Conservation (phyloP, 2,888 invertebrate genomes). For the Nephrotoma guestfalica region DNA sequence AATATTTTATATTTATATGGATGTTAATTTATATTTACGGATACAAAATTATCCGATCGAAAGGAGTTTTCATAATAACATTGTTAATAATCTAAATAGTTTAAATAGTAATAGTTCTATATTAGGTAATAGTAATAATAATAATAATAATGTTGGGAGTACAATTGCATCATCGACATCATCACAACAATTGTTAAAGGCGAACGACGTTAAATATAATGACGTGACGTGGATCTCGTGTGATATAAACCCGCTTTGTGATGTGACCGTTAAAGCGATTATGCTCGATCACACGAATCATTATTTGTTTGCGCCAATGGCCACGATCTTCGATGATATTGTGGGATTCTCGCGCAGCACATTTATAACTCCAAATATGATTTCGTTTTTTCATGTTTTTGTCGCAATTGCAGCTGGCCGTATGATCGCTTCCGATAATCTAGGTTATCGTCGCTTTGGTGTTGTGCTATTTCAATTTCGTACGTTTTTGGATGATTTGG, state of each 20-base stretch:
- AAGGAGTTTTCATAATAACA: constrained; percentile 26
- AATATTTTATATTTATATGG: constrained; percentile 56
- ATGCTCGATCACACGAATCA: constrained; percentile 73
- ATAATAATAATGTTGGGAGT: background rate
- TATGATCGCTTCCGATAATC: constrained; percentile 54
- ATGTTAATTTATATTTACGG: constrained; percentile 51
- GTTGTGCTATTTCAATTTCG: constrained; percentile 65
- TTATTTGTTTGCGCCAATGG: constrained; percentile 66
- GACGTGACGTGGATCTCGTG: constrained; percentile 49
- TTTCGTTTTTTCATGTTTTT: constrained; percentile 65
- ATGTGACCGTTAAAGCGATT: constrained; percentile 69
- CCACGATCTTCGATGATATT: constrained; percentile 53
- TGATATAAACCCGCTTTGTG: constrained; percentile 57
- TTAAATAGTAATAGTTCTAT: constrained; percentile 11
- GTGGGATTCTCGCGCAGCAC: constrained; percentile 44
- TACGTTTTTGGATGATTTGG: constrained; percentile 72
- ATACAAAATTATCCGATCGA: constrained; percentile 53
- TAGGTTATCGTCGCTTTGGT: constrained; percentile 55
- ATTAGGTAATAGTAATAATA: background rate
- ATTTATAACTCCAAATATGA: constrained; percentile 67
- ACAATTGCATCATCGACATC: background rate
- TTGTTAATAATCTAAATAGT: constrained; percentile 15
- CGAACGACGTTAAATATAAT: constrained; percentile 29
- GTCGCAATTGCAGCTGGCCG: constrained; percentile 61
- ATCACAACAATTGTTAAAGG: background rate